Conservation (phyloP, 2,113 vertebrate genomes). For the Trochalopteron elliotii region DNA sequence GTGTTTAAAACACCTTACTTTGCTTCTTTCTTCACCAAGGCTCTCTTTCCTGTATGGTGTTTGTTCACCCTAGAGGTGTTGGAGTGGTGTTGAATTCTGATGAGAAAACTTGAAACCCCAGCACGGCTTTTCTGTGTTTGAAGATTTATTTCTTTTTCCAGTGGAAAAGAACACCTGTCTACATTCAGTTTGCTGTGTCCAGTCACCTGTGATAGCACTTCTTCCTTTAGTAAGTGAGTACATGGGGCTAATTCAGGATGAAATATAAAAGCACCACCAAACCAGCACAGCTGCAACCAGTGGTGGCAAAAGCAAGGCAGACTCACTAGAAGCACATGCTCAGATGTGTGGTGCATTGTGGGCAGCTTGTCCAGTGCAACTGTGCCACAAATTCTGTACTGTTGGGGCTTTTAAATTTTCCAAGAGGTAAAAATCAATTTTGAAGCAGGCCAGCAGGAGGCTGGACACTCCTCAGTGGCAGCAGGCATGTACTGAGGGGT, state of each 20-base stretch:
- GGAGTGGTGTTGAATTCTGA: not conserved
- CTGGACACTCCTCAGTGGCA: not conserved
- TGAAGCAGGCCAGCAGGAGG: not conserved
- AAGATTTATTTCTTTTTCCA: not conserved
- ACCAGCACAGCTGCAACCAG: not conserved
- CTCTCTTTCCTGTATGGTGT: not conserved
- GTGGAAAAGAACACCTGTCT: not conserved
- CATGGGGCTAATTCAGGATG: not conserved
- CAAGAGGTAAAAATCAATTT: not conserved
- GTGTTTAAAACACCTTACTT: not conserved
- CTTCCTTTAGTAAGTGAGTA: not conserved
- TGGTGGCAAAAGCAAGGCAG: not conserved
- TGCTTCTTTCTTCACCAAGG: not conserved
- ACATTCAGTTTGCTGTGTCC: not conserved
- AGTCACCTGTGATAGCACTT: not conserved
- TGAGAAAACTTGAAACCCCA: not conserved
- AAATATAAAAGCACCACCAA: not conserved
- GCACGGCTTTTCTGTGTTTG: not conserved
- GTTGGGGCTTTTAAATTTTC: not conserved
- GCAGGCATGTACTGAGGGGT: not conserved
- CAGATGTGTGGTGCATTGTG: not conserved
- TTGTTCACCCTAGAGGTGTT: not conserved
- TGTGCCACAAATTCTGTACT: not conserved
- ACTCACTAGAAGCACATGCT: not conserved
- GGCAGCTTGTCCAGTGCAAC: not conserved